Percentiles rank a stretch among this genome's conserved stretches.
Evolutionary conservation across 92 coral and sea anemone species (phyloP).

Genomic region (Phymanthus crucifer): DNA sequence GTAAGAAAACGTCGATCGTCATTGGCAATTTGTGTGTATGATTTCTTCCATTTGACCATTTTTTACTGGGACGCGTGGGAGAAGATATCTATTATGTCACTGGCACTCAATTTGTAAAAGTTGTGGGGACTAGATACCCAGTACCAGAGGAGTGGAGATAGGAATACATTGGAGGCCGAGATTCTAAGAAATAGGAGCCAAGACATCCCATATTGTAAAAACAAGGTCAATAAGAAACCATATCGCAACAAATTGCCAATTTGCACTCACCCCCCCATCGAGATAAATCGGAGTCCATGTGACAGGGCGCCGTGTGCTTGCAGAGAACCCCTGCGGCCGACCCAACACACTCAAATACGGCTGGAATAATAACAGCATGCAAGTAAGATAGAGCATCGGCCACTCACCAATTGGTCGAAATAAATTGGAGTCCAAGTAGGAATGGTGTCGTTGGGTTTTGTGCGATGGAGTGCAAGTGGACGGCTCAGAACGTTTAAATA

Average conservation of each 20-base stretch:
- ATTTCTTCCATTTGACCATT: neutral
- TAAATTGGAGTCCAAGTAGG: slow-evolving; percentile 75
- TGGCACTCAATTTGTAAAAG: neutral
- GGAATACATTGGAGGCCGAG: neutral
- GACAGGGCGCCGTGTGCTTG: slow-evolving; percentile 23
- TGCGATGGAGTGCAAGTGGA: slow-evolving; percentile 66
- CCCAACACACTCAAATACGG: slow-evolving; percentile 51
- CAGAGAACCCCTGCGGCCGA: slow-evolving; percentile 45
- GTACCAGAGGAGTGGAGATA: neutral
- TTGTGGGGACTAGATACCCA: neutral
- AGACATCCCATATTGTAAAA: neutral
- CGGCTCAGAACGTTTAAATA: slow-evolving; percentile 94
- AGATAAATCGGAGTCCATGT: slow-evolving; percentile 74
- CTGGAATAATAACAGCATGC: slow-evolving; percentile 55
- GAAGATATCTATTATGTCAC: too few species aligned
- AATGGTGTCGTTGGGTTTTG: slow-evolving; percentile 25
- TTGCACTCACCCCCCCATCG: slow-evolving; percentile 61
- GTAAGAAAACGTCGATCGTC: neutral
- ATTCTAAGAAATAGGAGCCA: neutral
- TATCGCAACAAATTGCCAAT: slow-evolving; percentile 22
- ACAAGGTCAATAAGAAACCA: slow-evolving; percentile 24
- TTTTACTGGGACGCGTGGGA: neutral
- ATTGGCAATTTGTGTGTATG: slow-evolving; percentile 9
- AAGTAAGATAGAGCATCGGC: slow-evolving; percentile 13
- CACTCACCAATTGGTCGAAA: slow-evolving; percentile 70